Evolutionary conservation across 2,888 invertebrate species (phyloP).

Genomic region (Nysson spinosus): DNA sequence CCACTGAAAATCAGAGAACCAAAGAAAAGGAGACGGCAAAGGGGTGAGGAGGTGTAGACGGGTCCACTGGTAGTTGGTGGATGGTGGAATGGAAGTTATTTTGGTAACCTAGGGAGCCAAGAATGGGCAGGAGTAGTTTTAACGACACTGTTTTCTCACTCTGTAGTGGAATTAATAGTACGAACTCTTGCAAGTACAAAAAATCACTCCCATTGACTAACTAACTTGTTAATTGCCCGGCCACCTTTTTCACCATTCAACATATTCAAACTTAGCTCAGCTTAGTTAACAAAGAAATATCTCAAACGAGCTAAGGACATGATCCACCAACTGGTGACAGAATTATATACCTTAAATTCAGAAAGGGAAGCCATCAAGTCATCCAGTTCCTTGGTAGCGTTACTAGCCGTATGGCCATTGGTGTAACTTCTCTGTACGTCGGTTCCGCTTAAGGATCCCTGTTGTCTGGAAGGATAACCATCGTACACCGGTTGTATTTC

Average conservation of each 20-base stretch:
- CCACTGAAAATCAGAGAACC: constrained; percentile 36
- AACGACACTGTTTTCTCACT: constrained; percentile 69
- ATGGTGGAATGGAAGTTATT: constrained; percentile 72
- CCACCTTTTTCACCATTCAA: too few relatives aligned
- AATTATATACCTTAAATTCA: constrained; percentile 89
- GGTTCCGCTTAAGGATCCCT: constrained; percentile 64
- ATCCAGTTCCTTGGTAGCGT: constrained; percentile 95
- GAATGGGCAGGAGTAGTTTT: constrained; percentile 75
- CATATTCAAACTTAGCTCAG: too few relatives aligned
- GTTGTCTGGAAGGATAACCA: constrained; percentile 65
- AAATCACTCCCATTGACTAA: too few relatives aligned
- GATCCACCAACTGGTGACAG: too few relatives aligned
- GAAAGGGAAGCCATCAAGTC: constrained; percentile 97
- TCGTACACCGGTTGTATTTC: constrained; percentile 73
- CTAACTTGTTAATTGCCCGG: too few relatives aligned
- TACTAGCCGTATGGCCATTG: constrained; percentile 82
- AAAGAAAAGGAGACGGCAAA: constrained; percentile 42
- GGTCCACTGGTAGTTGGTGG: constrained; percentile 46
- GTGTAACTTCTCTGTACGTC: constrained; percentile 64
- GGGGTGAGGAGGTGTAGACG: constrained; percentile 43
- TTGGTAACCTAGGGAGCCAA: constrained; percentile 76
- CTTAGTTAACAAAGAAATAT: too few relatives aligned
- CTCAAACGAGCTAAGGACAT: too few relatives aligned
- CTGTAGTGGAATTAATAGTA: constrained; percentile 49
- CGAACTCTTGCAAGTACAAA: constrained; percentile 21